Evolutionary conservation across 1,140 invertebrate genomes (phyloP), one percentile per base, ranked within the genome.

Genomic region (Aphidius ervi): DNA sequence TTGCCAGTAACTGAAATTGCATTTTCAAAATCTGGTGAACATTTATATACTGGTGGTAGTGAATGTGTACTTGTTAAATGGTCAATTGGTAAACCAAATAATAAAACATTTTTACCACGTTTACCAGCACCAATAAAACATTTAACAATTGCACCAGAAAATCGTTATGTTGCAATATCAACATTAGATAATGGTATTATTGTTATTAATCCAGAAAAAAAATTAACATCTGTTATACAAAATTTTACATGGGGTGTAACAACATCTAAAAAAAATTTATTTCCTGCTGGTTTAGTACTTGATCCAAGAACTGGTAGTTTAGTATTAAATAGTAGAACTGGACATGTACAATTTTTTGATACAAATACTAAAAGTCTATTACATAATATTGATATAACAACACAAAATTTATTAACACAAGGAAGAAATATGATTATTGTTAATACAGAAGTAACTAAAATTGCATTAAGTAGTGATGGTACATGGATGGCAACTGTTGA

Each of bases 1-100:
- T 79, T 91, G 59, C 83, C 88, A 59, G 87, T 93, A 2, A 80
- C 82, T 47, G 86, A 86, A 71, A 71, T 94, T 16, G 76, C 76
- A 5, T 93, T 92, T 70, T 87, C 89, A 45, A 71, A 78, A 58
- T 84, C 85, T 65, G 91, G 91, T 59, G 81, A 78, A 8, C 80
- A 83, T 52, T 77, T 95, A 70, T 88, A 87, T 63, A 91, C 88
- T 68, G 91, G 90, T 42, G 92, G 89, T 16, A 82, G 83, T 56
- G 93, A 95, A 75, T 84, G 85, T 71, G 89, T 91, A 0, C 71
- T 95, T 53, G 91, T 94, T 0, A 90, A 89, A 74, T 94, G 92
- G 93, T 76, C 82, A 48, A 56, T 87, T 40, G 73, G 79, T 7
- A 78, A 84, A 72, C 66, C 76, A 4, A 72, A 84, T 10, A 64